Conservation (phyloP, 2,888 invertebrate species). For the Platycheirus albimanus region DNA sequence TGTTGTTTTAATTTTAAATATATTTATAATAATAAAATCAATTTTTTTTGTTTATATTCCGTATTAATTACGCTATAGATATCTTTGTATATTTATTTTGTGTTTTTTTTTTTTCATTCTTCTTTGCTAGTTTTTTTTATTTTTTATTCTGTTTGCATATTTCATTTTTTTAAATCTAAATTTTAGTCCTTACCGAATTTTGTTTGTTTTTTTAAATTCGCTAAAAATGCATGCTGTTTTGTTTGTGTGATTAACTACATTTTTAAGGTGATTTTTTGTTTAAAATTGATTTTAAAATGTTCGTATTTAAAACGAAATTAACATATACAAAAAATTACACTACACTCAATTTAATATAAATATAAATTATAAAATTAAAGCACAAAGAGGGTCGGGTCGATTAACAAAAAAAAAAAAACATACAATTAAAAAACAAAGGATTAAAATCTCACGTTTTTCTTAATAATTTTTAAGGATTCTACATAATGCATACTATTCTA, state of each 20-base stretch:
- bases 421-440: conserved; percentile 12
- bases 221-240: conserved; percentile 48
- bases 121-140: too few species aligned
- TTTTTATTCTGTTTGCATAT: too few species aligned
- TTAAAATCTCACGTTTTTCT: conserved; percentile 39
- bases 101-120: conserved; percentile 7
- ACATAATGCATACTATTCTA: conserved; percentile 54
- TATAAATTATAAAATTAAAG: conserved; percentile 67
- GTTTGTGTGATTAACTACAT: conserved; percentile 43
- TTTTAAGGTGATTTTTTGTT: conserved; percentile 28
- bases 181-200: conserved; percentile 43
- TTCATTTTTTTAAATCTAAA: conserved; percentile 50
- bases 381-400: conserved; percentile 36
- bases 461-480: conserved; percentile 34
- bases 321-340: conserved; percentile 35
- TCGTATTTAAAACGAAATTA: conserved; percentile 5
- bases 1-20: conserved; percentile 37
- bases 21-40: conserved; percentile 45
- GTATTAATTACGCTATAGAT: conserved; percentile 73
- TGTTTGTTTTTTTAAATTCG: conserved; percentile 13
- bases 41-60: conserved; percentile 44
- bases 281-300: not conserved
- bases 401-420: conserved; percentile 38
- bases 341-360: conserved; percentile 47
- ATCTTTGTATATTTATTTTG: conserved; percentile 63